Evolutionary conservation across 2,888 invertebrate species (phyloP), one percentile per base, ranked within the genome.

Genomic region (Phytoseiulus persimilis): DNA sequence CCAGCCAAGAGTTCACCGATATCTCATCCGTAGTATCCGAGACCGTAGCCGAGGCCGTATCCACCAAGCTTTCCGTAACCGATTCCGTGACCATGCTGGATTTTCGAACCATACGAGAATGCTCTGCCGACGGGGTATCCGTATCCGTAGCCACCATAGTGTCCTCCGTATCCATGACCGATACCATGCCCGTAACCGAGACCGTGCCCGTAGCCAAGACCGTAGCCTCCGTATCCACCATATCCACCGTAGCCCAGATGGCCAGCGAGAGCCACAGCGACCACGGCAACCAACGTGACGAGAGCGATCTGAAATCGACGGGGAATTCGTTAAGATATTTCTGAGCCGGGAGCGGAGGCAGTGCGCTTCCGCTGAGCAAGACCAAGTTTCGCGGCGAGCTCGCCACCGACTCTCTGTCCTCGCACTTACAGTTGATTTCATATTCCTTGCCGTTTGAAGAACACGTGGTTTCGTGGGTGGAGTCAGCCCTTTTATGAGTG

Each of bases 51-150:
- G 32, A 87, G 32, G 87, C 87, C 87, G 45, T 87, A 87, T 87
- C 87, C 87, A 6, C 33, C 87, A n/a, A 87, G 32, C 87, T 87
- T 87, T 87, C 87, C 87, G 87, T 87, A 87, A 87, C 87, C 87
- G 18, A 87, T 23, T n/a, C 87, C 87, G 32, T 87, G 87, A 31
- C 84, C 84, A 31, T 84, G 84, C 9, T 45, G 32, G 23, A 32
- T 87, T 33, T 87, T 87, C 0, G 87, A 87, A 33, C 87, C 87
- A 31, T 87, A 87, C 33, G 87, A 87, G 87, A 87, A 87, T n/a
- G 87, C 32, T 23, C 87, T 33, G 28, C 87, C 87, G 32, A 87
- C 87, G 6, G 87, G 33, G 87, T 87, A 32, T 3, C 87, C 87
- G 45, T 87, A 3, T n/a, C 87, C 87, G 33, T 87, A 3, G 3